Evolutionary conservation across 2,888 invertebrate species (phyloP), one percentile per base, ranked within the genome.

Genomic region (Rosalia funebris): DNA sequence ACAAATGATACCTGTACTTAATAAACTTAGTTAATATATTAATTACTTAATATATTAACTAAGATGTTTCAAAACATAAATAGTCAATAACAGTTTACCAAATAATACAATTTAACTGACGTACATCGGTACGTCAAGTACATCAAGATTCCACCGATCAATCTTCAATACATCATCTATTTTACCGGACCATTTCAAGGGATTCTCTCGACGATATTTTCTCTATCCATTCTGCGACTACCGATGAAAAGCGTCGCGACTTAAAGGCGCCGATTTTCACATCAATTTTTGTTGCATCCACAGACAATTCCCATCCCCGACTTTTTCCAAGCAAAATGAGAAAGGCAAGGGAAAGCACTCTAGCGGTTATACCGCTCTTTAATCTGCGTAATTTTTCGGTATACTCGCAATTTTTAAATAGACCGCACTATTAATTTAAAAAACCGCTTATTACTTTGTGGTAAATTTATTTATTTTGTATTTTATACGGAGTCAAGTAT

Each of bases 211-310:
- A 48, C 17, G 48, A 31, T 53, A 20, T 53, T 53, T 53, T 42
- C 53, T 39, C 37, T 10, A 41, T 53, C 14, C 42, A 32, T 16
- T 53, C 11, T 32, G 37, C 4, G 42, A 42, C 32, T 10, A 42
- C 41, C 15, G 53, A 20, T 32, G 53, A 53, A 42, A 42, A 15
- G 42, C 68, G 72, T 66, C 73, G 69, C 72, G 73, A 70, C 73
- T 68, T 60, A 32, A 16, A 60, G 73, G 73, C 73, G 73, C 71
- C 73, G 58, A 55, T 52, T 66, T 68, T 66, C 63, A 53, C 65
- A 57, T 65, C 62, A 58, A 57, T 65, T 60, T 60, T 56, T 60
- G 65, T 60, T 66, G 67, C 63, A 66, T 67, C 66, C 62, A 56
- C 62, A 32, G 48, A 44, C 52, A 56, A 63, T 59, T 55, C 53